Evolutionary conservation across 2,888 invertebrate species (phyloP), one percentile per base, ranked within the genome.

Genomic region (Perithous albicinctus): DNA sequence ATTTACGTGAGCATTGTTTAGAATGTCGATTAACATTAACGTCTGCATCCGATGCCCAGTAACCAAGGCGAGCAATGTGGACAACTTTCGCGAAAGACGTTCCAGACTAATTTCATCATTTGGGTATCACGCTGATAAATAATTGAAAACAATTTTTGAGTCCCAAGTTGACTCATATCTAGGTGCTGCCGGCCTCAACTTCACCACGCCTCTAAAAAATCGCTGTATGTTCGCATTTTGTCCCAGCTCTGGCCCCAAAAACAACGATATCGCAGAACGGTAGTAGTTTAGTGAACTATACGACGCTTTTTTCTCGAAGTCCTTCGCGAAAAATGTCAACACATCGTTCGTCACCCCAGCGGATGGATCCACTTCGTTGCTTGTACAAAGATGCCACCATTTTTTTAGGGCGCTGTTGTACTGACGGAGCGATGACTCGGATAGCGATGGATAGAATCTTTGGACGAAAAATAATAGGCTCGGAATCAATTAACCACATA

Each of bases 1-100:
- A n/a, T 10, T 61, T 29, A 23, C 48, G 18, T 32, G 23, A 18
- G 43, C 12, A 35, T 79, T 81, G 20, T 84, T 84, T 18, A 63
- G 26, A 12, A 43, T 72, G 41, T 73, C 67, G 10, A 81, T 79
- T 7, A 72, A n/a, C n/a, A 72, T 18, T 29, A 82, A 38, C 7
- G 76, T 79, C 48, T 78, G 79, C 73, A 76, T 79, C 18, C 79
- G 43, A 61, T 84, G 81, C 1, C 66, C 81, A 4, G 76, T 84
- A 35, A 41, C 35, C n/a, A 82, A 12, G 10, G 81, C 73, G 26
- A 82, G 26, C 18, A 84, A 48, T 2, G 79, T 82, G 7, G 51
- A 72, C 8, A 73, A 26, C 29, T 80, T 83, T 32, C 56, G 54
- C 8, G 82, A 41, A 10, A 77, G 23, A 0, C 35, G n/a, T 70